Conservation (phyloP, 1,140 invertebrate genomes). For the Archegozetes longisetosus region DNA sequence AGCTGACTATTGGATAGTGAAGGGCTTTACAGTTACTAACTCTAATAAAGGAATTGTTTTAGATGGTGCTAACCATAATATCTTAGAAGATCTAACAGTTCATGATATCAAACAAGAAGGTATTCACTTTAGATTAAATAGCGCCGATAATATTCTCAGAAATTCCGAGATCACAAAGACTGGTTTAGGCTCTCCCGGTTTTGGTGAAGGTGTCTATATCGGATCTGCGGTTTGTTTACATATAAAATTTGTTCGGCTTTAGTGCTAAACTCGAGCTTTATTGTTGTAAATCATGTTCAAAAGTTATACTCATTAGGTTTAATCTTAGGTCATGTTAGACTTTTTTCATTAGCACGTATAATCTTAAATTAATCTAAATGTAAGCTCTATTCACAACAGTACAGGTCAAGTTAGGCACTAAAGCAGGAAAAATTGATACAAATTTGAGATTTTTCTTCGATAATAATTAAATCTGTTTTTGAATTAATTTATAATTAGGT, state of each 20-base stretch:
- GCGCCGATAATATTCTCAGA: neutral
- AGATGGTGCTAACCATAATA: neutral
- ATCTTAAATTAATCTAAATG: too few relatives aligned
- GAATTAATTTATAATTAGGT: neutral
- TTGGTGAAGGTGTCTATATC: conserved; percentile 7
- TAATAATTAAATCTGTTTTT: too few relatives aligned
- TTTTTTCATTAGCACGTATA: too few relatives aligned
- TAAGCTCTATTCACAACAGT: too few relatives aligned
- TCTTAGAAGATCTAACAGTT: neutral
- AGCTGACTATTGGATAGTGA: neutral
- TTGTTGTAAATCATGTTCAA: too few relatives aligned
- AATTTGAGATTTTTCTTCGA: too few relatives aligned
- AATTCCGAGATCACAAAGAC: neutral
- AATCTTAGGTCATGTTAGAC: too few relatives aligned
- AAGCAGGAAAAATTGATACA: too few relatives aligned
- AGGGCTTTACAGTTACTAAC: conserved; percentile 1
- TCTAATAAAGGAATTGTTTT: conserved; percentile 3
- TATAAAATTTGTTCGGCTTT: too few relatives aligned
- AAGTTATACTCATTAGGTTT: too few relatives aligned
- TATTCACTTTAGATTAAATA: neutral
- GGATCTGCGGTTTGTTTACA: neutral
- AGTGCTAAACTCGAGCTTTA: too few relatives aligned
- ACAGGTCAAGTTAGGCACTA: too few relatives aligned
- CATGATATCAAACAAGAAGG: conserved; percentile 5
- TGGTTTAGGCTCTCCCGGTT: neutral